These are phyloP conservation scores for Ricordea florida DNA, from an alignment of 92 coral and sea anemone species.

Conservation along the genomic window DNA sequence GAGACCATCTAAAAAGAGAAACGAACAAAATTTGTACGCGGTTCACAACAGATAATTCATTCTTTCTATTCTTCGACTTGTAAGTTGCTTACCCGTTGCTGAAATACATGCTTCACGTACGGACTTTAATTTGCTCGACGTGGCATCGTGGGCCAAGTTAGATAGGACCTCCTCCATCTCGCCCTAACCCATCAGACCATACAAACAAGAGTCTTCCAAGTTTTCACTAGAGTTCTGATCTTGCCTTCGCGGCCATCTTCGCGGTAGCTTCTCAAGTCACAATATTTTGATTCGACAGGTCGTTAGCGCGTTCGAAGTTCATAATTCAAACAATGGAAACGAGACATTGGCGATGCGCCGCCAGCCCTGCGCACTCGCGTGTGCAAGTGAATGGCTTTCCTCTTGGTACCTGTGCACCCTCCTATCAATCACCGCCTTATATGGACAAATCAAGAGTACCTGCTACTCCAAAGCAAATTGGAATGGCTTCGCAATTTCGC, in stretches of 20 bases:
- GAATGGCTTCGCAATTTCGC: background rate
- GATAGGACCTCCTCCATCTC: conserved; percentile 91
- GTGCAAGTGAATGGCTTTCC: conserved; percentile 67
- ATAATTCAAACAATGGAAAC: conserved; percentile 62
- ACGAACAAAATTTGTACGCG: background rate
- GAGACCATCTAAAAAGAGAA: conserved; percentile 75
- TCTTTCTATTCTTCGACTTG: background rate
- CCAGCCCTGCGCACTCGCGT: conserved; percentile 69
- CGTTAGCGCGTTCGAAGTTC: conserved; percentile 34
- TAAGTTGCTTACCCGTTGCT: conserved; percentile 81
- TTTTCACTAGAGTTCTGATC: background rate
- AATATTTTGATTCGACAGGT: conserved; percentile 45
- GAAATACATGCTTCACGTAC: conserved; percentile 95
- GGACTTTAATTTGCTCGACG: conserved; percentile 90
- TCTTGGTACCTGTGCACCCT: conserved; percentile 59
- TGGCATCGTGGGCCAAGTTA: conserved; percentile 92
- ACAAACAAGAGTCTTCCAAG: background rate
- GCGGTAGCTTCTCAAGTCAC: conserved; percentile 16
- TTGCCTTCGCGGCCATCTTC: background rate
- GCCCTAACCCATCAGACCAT: conserved; percentile 38
- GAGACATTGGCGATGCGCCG: conserved; percentile 73
- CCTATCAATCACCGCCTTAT: conserved; percentile 71
- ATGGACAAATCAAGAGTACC: conserved; percentile 45
- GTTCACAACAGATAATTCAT: background rate
- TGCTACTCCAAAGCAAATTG: conserved; percentile 1